Conservation (phyloP, 2,113 vertebrate genomes). For the Scortum barcoo region DNA sequence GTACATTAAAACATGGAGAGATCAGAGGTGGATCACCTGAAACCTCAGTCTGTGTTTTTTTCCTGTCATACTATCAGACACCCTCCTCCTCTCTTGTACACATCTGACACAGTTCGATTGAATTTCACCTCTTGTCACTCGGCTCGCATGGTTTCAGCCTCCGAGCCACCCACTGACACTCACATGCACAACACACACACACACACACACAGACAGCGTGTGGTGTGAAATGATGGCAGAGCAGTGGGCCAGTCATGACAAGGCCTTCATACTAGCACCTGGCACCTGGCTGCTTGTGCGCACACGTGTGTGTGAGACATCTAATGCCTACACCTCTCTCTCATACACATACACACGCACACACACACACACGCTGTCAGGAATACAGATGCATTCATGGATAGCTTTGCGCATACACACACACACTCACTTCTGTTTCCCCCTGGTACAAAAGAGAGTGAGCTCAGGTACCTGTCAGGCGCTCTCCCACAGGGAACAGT, state of each 20-base stretch:
- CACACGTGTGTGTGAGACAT: conserved; percentile 45
- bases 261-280: conserved; percentile 56
- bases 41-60: conserved; percentile 14
- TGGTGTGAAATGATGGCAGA: conserved; percentile 52
- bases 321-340: conserved; percentile 63
- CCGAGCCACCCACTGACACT: conserved; percentile 36
- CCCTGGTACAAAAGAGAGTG: conserved; percentile 64
- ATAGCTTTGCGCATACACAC: conserved; percentile 36
- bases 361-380: conserved; percentile 53
- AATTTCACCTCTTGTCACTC: conserved; percentile 72
- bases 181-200: conserved; percentile 20
- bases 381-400: conserved; percentile 69
- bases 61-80: conserved; percentile 41
- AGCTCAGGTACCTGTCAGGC: conserved; percentile 82
- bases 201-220: background rate
- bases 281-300: conserved; percentile 37
- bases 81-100: conserved; percentile 35
- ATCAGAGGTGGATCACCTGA: background rate
- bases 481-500: conserved; percentile 77
- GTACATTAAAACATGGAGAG: conserved; percentile 2
- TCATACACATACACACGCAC: conserved; percentile 39
- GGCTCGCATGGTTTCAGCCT: conserved; percentile 48
- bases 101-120: conserved; percentile 70
- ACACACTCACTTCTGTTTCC: conserved; percentile 24
- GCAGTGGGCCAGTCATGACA: conserved; percentile 66